These are phyloP conservation scores for Spinus olivaceus DNA, from an alignment of 2,797 vertebrate genomes.

Conservation along the genomic window DNA sequence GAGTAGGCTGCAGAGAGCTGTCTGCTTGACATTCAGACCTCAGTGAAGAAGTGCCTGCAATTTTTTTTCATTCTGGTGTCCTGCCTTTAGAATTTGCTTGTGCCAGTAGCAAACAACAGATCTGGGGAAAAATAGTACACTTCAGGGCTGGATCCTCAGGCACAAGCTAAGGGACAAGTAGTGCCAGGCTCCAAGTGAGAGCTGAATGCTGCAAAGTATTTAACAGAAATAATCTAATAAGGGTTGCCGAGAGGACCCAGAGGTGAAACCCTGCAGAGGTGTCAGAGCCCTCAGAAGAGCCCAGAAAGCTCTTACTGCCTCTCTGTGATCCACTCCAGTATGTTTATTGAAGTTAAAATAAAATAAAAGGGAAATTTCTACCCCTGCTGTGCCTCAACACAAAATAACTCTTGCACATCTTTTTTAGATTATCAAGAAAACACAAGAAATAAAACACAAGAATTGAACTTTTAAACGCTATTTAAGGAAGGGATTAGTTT, in stretches of 20 bases:
- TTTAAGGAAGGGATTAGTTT: neutral
- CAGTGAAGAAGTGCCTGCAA: neutral
- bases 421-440: neutral
- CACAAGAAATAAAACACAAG: neutral
- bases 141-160: neutral
- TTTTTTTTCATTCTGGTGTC: neutral
- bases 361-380: neutral
- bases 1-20: neutral
- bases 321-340: neutral
- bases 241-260: neutral
- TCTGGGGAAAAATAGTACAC: neutral
- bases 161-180: neutral
- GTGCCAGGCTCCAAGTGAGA: neutral
- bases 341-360: neutral
- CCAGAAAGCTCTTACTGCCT: neutral
- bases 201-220: neutral
- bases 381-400: neutral
- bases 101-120: neutral
- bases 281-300: neutral
- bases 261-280: neutral
- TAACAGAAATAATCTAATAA: neutral
- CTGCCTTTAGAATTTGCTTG: neutral
- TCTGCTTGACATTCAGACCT: neutral
- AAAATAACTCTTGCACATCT: accelerated
- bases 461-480: neutral